Evolutionary conservation across 2,888 invertebrate genomes (phyloP).

Genomic region (Ophioninae sp.): DNA sequence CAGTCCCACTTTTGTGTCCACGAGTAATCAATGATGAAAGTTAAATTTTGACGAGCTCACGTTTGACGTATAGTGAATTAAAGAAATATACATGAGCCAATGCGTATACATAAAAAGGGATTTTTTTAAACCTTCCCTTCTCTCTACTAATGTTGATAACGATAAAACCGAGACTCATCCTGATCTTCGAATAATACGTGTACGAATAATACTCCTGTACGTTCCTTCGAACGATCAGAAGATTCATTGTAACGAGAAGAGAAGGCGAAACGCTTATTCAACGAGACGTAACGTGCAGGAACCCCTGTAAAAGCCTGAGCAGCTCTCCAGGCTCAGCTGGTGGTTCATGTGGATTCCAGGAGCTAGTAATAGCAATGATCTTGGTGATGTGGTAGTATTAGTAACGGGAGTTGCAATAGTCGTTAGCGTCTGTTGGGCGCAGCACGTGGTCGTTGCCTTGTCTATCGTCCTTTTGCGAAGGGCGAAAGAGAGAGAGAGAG

Average conservation of each 20-base stretch:
- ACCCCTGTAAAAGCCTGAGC: neutral
- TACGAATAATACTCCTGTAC: neutral
- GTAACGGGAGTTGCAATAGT: constrained; percentile 41
- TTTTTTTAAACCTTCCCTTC: neutral
- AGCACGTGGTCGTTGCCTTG: constrained; percentile 21
- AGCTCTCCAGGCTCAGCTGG: neutral
- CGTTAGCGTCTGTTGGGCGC: constrained; percentile 27
- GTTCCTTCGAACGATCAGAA: neutral
- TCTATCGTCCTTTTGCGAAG: constrained; percentile 13
- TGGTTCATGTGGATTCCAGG: constrained; percentile 33
- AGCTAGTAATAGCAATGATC: constrained; percentile 11
- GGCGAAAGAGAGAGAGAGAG: neutral
- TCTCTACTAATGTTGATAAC: neutral
- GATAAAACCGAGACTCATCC: neutral
- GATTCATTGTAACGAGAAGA: constrained; percentile 46
- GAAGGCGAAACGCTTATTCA: constrained; percentile 55
- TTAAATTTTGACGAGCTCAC: neutral
- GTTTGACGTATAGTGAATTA: neutral
- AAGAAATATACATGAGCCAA: neutral
- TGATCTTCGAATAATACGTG: neutral
- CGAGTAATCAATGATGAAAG: neutral
- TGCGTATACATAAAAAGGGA: neutral
- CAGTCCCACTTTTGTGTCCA: neutral
- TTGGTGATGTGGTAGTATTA: constrained; percentile 14
- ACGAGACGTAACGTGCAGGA: constrained; percentile 19